Percentiles rank a stretch among this genome's conserved stretches.
Conservation (phyloP, 1,140 invertebrate genomes). For the Diploscapter pachys region DNA sequence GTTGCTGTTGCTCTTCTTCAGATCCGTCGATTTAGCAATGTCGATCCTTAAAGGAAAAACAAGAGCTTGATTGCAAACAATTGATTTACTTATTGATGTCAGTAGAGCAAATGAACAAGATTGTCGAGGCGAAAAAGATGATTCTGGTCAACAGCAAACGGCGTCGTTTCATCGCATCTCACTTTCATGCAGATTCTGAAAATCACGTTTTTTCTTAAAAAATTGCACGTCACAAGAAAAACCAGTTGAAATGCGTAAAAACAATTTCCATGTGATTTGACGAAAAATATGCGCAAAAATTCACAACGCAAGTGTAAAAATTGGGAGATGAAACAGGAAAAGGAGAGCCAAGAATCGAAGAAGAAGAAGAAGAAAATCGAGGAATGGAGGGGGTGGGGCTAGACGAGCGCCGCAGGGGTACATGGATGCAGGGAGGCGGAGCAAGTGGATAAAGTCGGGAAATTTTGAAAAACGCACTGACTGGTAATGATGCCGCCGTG, state of each 20-base stretch:
- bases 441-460: background rate
- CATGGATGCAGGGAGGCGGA: background rate
- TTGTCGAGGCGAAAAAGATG: background rate
- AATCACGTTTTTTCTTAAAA: background rate
- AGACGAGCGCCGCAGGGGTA: background rate
- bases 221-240: background rate
- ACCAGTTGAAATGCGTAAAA: background rate
- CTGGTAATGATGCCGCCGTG: no score
- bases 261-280: background rate
- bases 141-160: constrained; percentile 8
- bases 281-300: no score
- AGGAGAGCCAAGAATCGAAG: background rate
- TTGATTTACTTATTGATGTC: no score
- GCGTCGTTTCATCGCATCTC: no score
- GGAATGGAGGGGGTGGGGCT: background rate
- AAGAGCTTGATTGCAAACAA: no score
- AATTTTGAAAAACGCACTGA: no score
- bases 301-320: no score
- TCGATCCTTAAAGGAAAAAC: no score
- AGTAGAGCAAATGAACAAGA: no score
- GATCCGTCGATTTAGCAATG: no score
- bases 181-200: constrained; percentile 2
- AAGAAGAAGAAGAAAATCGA: constrained; percentile 5
- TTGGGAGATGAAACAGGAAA: background rate
- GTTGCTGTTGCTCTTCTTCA: no score